Percentiles rank a stretch among this genome's conserved stretches.
phyloP scores from a whole-genome alignment of 1,140 invertebrate species.

The Trachelipus rathkii region DNA sequence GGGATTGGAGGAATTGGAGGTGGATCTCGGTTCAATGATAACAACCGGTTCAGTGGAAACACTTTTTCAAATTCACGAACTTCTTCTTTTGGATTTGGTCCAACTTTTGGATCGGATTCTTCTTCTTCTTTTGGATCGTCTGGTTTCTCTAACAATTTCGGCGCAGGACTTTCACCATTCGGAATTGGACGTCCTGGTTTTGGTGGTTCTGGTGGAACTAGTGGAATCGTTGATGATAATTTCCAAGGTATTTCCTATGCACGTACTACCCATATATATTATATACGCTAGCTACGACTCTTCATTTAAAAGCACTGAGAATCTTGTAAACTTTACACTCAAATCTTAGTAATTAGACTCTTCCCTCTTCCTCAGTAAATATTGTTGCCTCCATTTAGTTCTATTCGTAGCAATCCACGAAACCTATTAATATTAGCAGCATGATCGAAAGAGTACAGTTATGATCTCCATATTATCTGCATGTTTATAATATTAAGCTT shows the following conservation, averaged over 20 bases:
- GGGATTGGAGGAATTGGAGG: not conserved
- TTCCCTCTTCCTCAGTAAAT: too few species aligned
- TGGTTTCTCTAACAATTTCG: not conserved
- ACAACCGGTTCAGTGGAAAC: not conserved
- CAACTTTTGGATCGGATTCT: constrained; percentile 14
- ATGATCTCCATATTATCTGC: too few species aligned
- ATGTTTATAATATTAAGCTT: too few species aligned
- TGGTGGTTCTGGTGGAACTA: not conserved
- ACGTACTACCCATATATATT: too few species aligned
- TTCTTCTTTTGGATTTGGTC: not conserved
- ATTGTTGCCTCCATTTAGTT: too few species aligned
- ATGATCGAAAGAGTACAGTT: too few species aligned
- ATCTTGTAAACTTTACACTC: too few species aligned
- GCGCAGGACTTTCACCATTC: not conserved
- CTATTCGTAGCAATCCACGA: too few species aligned
- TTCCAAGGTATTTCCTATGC: not conserved
- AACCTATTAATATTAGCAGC: too few species aligned
- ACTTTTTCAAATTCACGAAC: not conserved
- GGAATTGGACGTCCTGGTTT: not conserved
- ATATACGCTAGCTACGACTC: too few species aligned
- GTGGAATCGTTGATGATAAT: not conserved
- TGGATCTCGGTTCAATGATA: not conserved
- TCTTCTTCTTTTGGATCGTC: constrained; percentile 2
- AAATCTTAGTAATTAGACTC: too few species aligned
- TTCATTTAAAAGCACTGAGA: too few species aligned